Evolutionary conservation across 2,797 vertebrate species (phyloP).

Genomic region (Sebastes cheni): DNA sequence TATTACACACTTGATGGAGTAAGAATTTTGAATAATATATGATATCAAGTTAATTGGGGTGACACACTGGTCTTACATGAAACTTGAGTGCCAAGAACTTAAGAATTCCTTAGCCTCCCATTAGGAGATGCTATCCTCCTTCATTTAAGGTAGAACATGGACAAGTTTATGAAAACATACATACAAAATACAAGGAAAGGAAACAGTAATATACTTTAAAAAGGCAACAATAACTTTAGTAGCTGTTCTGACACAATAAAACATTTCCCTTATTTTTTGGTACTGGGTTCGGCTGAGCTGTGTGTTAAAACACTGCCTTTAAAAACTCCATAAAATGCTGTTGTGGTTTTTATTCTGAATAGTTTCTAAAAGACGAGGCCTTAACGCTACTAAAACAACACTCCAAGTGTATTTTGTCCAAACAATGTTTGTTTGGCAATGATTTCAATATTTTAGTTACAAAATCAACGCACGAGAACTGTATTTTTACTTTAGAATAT

Average conservation of each 20-base stretch:
- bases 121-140: neutral
- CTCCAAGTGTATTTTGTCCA: too few relatives aligned
- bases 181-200: neutral
- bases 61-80: neutral
- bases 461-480: accelerated
- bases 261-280: neutral
- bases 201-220: neutral
- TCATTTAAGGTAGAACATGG: neutral
- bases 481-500: too few relatives aligned
- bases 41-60: neutral
- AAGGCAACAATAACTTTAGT: neutral
- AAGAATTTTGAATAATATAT: neutral
- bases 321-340: too few relatives aligned
- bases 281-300: too few relatives aligned
- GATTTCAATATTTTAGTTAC: too few relatives aligned
- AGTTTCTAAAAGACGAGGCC: too few relatives aligned
- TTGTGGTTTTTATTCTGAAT: too few relatives aligned
- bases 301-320: too few relatives aligned
- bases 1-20: neutral
- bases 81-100: neutral
- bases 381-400: too few relatives aligned
- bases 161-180: neutral
- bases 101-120: too few relatives aligned
- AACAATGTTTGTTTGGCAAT: too few relatives aligned
- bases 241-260: neutral